Percentiles rank a stretch among this genome's conserved stretches.
phyloP scores from a whole-genome alignment of 1,140 invertebrate genomes.

The Vanessa tameamea region DNA sequence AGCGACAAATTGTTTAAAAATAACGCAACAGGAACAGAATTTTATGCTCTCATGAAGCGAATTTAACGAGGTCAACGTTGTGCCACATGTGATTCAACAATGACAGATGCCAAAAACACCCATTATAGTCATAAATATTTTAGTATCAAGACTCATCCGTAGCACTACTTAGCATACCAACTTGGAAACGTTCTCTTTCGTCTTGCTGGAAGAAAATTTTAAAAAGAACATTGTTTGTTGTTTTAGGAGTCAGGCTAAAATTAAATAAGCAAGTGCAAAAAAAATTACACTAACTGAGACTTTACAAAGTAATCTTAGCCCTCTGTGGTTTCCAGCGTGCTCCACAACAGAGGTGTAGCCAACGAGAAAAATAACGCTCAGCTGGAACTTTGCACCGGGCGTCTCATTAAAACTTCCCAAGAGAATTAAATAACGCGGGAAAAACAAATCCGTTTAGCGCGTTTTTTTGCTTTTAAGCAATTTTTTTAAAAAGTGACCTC shows the following conservation, averaged over 20 bases:
- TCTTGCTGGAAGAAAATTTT: too few species aligned
- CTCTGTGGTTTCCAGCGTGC: neutral
- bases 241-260: neutral
- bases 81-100: too few species aligned
- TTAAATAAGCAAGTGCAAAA: constrained; percentile 2
- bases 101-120: too few species aligned
- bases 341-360: constrained; percentile 23
- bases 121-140: too few species aligned
- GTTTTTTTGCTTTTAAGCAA: neutral
- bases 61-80: too few species aligned
- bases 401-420: constrained; percentile 46
- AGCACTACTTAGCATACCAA: too few species aligned
- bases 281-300: constrained; percentile 7
- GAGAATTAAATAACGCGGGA: constrained; percentile 39
- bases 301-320: constrained; percentile 10
- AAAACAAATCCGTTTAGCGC: constrained; percentile 8
- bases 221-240: too few species aligned
- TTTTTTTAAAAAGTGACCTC: neutral
- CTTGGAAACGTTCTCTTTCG: too few species aligned
- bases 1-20: too few species aligned
- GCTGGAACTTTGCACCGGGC: constrained; percentile 27
- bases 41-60: too few species aligned
- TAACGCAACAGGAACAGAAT: too few species aligned
- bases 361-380: constrained; percentile 38
- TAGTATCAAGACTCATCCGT: too few species aligned